Conservation (phyloP, 1,140 invertebrate species). For the Sitodiplosis mosellana region DNA sequence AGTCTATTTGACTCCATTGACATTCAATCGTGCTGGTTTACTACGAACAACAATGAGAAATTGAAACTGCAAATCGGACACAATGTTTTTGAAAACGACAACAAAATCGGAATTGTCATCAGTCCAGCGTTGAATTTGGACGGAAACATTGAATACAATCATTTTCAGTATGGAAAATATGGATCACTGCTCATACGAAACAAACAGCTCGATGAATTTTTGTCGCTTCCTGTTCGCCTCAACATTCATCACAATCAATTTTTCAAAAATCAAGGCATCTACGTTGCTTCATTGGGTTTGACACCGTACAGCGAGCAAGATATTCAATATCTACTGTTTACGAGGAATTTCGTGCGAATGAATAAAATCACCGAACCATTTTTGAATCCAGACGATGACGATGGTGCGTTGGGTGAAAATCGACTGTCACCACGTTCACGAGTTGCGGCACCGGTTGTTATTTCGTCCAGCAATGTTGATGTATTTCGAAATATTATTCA, state of each 20-base stretch:
- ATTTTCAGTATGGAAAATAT: constrained; percentile 60
- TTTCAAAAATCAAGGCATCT: constrained; percentile 65
- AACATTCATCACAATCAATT: constrained; percentile 80
- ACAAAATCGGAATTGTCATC: constrained; percentile 55
- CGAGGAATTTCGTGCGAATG: constrained; percentile 68
- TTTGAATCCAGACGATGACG: constrained; percentile 36
- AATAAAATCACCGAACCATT: constrained; percentile 83
- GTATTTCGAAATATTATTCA: constrained; percentile 83
- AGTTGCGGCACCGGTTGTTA: constrained; percentile 75
- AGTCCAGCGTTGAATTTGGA: constrained; percentile 69
- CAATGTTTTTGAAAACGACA: constrained; percentile 62
- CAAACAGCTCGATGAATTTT: constrained; percentile 50
- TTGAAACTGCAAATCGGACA: constrained; percentile 65
- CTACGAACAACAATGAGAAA: constrained; percentile 29
- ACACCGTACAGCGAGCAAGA: constrained; percentile 58
- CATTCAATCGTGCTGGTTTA: constrained; percentile 57
- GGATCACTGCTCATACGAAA: constrained; percentile 81
- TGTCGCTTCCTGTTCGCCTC: constrained; percentile 47
- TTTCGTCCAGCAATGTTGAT: constrained; percentile 77
- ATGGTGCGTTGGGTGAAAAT: constrained; percentile 24
- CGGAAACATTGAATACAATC: constrained; percentile 68
- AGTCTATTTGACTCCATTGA: constrained; percentile 56
- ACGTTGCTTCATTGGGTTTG: constrained; percentile 71
- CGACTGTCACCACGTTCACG: constrained; percentile 63
- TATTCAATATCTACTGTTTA: constrained; percentile 64